phyloP scores from a whole-genome alignment of 1,140 invertebrate species.

The Lepidotrigona ventralis region DNA sequence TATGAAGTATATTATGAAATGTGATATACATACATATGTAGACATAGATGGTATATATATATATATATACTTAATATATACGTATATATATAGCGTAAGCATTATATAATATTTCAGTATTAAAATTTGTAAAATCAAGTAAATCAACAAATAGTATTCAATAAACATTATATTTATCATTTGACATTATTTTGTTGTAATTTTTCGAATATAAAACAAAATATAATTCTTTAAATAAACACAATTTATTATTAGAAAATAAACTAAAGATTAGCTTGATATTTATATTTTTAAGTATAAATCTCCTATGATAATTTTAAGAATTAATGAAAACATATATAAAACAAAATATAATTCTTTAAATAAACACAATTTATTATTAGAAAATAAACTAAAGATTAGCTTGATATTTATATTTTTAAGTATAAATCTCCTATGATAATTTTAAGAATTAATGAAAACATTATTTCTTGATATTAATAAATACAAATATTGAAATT shows the following conservation, averaged over 20 bases:
- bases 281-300: neutral
- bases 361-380: neutral
- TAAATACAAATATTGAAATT: conserved; percentile 59
- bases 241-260: neutral
- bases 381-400: neutral
- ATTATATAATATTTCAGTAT: conserved; percentile 1
- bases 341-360: neutral
- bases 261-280: neutral
- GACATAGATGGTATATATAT: neutral
- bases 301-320: neutral
- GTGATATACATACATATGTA: neutral
- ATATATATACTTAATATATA: neutral
- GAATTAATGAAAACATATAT: no score
- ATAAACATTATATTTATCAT: neutral
- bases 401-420: neutral
- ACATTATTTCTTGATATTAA: conserved; percentile 55
- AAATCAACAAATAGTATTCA: neutral
- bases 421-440: neutral
- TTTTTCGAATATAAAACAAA: neutral
- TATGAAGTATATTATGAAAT: neutral
- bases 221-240: neutral
- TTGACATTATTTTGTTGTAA: neutral
- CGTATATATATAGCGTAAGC: neutral
- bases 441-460: conserved; percentile 58
- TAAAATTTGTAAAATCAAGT: neutral